phyloP scores from a whole-genome alignment of 2,113 vertebrate species.

The Callithrix jacchus region DNA sequence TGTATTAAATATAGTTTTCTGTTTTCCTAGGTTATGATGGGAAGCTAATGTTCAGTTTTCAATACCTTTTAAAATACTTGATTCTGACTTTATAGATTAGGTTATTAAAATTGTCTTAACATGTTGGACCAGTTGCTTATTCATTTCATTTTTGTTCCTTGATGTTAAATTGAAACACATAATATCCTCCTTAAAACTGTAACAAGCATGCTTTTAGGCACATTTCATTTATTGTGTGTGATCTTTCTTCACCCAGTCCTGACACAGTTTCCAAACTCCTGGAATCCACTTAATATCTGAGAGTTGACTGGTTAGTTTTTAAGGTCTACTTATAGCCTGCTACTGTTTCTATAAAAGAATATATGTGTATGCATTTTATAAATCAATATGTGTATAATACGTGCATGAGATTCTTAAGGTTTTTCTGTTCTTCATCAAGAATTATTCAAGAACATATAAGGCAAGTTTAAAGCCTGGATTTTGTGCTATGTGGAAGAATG shows the following conservation, averaged over 20 bases:
- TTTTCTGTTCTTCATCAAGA: background rate
- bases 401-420: background rate
- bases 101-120: background rate
- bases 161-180: background rate
- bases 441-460: background rate
- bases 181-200: background rate
- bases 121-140: background rate
- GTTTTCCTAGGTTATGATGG: background rate
- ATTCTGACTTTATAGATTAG: slow-evolving; percentile 9
- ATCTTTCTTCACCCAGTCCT: background rate
- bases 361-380: background rate
- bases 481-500: background rate
- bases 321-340: background rate
- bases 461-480: background rate
- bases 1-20: slow-evolving; percentile 21
- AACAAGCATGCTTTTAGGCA: background rate
- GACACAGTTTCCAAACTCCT: background rate
- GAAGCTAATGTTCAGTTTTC: background rate
- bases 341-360: background rate
- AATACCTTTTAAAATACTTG: background rate
- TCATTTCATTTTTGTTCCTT: background rate
- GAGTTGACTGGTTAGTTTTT: background rate
- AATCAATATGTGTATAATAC: background rate
- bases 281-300: background rate
- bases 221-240: background rate